These are phyloP conservation scores for Aplysia californica DNA, from an alignment of 1,140 invertebrate species.

Conservation along the genomic window DNA sequence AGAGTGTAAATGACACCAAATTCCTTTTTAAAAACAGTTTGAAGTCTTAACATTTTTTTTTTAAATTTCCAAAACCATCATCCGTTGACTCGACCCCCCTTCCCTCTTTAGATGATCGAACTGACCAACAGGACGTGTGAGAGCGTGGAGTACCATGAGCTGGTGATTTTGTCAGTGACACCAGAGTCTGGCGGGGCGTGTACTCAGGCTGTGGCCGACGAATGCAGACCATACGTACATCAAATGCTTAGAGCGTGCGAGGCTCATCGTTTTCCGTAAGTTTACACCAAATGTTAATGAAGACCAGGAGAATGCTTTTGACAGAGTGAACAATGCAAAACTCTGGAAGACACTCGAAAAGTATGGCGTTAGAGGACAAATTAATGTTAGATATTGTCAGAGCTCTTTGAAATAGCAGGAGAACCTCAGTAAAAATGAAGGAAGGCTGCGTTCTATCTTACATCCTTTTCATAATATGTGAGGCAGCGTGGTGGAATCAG, in stretches of 20 bases:
- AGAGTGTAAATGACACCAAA: no score
- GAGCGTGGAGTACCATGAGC: background rate
- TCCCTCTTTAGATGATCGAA: background rate
- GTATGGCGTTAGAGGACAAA: no score
- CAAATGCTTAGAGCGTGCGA: slow-evolving; percentile 7
- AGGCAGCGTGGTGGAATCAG: no score
- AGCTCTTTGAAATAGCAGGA: background rate
- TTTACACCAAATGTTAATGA: background rate
- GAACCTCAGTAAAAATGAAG: background rate
- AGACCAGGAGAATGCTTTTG: no score
- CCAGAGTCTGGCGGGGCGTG: background rate
- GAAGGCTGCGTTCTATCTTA: no score
- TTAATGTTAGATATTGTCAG: no score
- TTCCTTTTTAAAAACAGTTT: no score
- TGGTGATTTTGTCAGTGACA: background rate
- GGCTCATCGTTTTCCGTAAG: background rate
- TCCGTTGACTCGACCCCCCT: background rate
- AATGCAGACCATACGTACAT: background rate
- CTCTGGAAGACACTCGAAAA: no score
- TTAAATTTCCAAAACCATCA: no score
- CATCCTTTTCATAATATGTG: no score
- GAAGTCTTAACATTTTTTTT: no score
- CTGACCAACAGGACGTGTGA: background rate
- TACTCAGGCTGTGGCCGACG: background rate
- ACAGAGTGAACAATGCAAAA: no score